phyloP scores from a whole-genome alignment of 2,888 invertebrate genomes.

The Drosophila histrio region DNA sequence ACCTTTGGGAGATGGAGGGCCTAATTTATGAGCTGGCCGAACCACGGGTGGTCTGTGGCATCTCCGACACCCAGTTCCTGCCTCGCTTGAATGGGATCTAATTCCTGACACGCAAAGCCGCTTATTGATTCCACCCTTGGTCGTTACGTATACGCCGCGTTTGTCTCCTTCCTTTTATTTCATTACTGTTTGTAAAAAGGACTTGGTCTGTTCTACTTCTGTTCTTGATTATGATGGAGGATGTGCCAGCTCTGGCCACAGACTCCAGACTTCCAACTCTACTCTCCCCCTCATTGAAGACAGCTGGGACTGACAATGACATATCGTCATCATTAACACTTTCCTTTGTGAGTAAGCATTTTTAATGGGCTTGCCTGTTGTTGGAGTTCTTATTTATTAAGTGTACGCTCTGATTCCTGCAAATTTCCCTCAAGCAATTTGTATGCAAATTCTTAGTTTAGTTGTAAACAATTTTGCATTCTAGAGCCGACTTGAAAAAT shows the following conservation, averaged over 20 bases:
- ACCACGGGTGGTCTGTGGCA: constrained; percentile 48
- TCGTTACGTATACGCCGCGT: constrained; percentile 58
- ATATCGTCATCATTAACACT: constrained; percentile 76
- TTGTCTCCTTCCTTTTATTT: constrained; percentile 10
- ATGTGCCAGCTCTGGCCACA: constrained; percentile 39
- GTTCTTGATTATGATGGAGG: constrained; percentile 62
- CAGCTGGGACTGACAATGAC: constrained; percentile 76
- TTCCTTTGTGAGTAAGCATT: constrained; percentile 42
- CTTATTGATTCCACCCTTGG: constrained; percentile 48
- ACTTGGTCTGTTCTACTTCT: constrained; percentile 7
- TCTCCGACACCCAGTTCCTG: constrained; percentile 2
- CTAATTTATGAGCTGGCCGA: constrained; percentile 66
- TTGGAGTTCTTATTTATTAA: constrained; percentile 21
- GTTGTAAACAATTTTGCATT: constrained; percentile 57
- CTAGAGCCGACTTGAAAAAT: constrained; percentile 37
- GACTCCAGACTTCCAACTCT: constrained; percentile 13
- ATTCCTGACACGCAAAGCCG: constrained; percentile 43
- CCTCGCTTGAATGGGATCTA: constrained; percentile 42
- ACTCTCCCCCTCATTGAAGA: background rate
- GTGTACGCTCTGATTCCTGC: constrained; percentile 36
- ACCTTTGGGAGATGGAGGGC: background rate
- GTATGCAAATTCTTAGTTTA: constrained; percentile 54
- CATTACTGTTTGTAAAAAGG: constrained; percentile 15
- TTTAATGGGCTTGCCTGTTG: constrained; percentile 14
- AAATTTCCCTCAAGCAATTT: constrained; percentile 47